Evolutionary conservation across 2,888 invertebrate genomes (phyloP).

Genomic region (Sphaerophoria taeniata): DNA sequence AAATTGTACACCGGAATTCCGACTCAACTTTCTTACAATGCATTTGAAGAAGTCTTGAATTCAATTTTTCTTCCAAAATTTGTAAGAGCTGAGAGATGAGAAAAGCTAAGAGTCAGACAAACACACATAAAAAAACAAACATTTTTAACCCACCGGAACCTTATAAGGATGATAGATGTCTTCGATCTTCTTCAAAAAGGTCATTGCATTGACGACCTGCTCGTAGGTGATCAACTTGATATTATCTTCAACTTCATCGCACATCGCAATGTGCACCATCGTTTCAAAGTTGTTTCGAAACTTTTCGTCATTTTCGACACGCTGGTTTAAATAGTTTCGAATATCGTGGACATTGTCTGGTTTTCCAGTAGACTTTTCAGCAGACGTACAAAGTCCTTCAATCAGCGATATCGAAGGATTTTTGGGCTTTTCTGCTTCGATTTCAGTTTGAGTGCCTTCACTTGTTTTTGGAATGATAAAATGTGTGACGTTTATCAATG

Average conservation of each 20-base stretch:
- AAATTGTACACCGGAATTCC: constrained; percentile 80
- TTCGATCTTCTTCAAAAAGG: constrained; percentile 77
- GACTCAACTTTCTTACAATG: constrained; percentile 79
- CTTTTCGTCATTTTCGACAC: constrained; percentile 76
- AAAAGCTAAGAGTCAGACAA: not conserved
- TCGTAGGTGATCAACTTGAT: constrained; percentile 75
- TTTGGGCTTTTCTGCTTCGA: not conserved
- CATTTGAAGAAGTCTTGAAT: constrained; percentile 77
- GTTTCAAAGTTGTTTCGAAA: constrained; percentile 41
- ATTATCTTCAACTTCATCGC: not conserved
- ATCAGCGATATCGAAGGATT: constrained; percentile 22
- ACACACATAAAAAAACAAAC: not conserved
- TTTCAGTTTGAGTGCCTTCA: constrained; percentile 26
- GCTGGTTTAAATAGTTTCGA: constrained; percentile 74
- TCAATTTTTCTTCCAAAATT: constrained; percentile 78
- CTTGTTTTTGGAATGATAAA: not conserved
- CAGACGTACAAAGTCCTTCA: constrained; percentile 19
- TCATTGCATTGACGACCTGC: constrained; percentile 78
- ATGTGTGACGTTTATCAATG: not conserved
- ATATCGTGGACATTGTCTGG: constrained; percentile 14
- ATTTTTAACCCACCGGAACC: constrained; percentile 76
- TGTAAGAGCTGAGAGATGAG: constrained; percentile 75
- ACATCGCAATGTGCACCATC: constrained; percentile 32
- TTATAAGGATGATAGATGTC: constrained; percentile 77
- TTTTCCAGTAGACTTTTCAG: not conserved